phyloP scores from a whole-genome alignment of 2,113 vertebrate genomes.

The Cygnus atratus region DNA sequence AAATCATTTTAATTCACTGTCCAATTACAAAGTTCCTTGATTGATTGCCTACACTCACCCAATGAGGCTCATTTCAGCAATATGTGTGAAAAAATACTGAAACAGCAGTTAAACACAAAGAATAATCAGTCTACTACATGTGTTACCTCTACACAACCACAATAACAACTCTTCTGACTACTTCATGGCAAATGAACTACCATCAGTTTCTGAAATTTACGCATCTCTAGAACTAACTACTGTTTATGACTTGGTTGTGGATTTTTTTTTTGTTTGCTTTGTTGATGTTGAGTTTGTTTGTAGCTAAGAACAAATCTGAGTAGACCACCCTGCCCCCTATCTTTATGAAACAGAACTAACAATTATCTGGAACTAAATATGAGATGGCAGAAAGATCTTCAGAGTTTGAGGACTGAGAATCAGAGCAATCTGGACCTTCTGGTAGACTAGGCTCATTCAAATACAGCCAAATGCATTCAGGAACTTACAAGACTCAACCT shows the following conservation, averaged over 20 bases:
- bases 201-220: background rate
- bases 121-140: background rate
- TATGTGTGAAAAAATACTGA: background rate
- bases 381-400: background rate
- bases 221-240: background rate
- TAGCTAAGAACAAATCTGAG: background rate
- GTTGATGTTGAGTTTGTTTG: background rate
- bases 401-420: background rate
- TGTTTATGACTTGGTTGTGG: background rate
- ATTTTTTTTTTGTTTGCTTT: too few relatives aligned
- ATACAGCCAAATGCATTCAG: background rate
- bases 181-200: background rate
- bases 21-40: constrained; percentile 16
- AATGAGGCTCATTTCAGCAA: background rate
- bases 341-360: background rate
- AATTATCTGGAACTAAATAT: background rate
- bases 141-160: background rate
- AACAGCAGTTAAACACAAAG: background rate
- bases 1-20: constrained; percentile 12
- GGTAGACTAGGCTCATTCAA: background rate
- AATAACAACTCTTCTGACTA: background rate
- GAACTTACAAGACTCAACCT: constrained; percentile 1
- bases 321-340: background rate
- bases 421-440: background rate
- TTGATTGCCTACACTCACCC: background rate